Evolutionary conservation across 2,113 vertebrate genomes (phyloP).

Genomic region (Phyllostomus hastatus): DNA sequence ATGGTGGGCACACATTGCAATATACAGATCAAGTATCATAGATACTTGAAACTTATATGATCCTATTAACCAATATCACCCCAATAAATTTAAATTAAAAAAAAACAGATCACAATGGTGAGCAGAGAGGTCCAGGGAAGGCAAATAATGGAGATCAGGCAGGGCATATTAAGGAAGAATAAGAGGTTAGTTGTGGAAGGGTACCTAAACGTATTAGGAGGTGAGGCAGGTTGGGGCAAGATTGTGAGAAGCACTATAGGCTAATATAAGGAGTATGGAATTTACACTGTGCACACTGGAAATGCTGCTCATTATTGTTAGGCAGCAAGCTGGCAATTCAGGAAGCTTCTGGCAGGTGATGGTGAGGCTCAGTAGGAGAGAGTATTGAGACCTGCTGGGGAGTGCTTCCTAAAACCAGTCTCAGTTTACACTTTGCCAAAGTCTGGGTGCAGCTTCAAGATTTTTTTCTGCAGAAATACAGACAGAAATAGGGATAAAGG

Average conservation of each 20-base stretch:
- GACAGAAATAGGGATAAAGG: background rate
- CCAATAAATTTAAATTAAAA: too few relatives aligned
- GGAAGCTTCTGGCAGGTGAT: background rate
- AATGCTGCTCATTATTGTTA: background rate
- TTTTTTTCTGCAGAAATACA: background rate
- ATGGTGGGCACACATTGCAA: too few relatives aligned
- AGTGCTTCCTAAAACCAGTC: background rate
- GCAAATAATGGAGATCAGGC: background rate
- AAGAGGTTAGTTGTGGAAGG: background rate
- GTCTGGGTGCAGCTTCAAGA: background rate
- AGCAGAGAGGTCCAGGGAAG: background rate
- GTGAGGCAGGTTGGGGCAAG: background rate
- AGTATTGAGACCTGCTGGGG: background rate
- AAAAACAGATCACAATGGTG: background rate
- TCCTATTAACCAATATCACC: too few relatives aligned
- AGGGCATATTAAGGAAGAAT: background rate
- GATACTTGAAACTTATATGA: too few relatives aligned
- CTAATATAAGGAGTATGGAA: background rate
- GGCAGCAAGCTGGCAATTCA: background rate
- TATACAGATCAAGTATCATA: too few relatives aligned
- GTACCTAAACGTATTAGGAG: background rate
- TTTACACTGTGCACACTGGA: background rate
- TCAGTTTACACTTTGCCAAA: background rate
- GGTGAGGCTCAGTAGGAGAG: background rate
- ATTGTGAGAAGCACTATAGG: background rate